These are phyloP conservation scores for Argopecten irradians DNA, from an alignment of 1,140 invertebrate genomes.

Conservation along the genomic window DNA sequence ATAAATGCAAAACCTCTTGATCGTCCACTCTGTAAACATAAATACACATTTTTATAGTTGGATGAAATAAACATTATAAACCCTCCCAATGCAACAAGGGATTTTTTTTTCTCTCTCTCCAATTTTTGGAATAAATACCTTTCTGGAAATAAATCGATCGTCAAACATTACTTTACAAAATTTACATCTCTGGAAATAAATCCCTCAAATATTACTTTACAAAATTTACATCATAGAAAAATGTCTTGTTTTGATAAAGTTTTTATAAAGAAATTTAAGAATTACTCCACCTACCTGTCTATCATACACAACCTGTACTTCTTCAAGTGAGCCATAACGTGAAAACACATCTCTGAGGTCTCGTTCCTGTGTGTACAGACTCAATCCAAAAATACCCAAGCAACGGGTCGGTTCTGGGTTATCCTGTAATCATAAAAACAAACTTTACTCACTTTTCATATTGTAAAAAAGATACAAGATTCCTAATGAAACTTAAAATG, in stretches of 20 bases:
- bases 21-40: constrained; percentile 85
- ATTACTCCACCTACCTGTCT: constrained; percentile 85
- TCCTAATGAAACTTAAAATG: background rate
- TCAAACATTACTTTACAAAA: too few relatives aligned
- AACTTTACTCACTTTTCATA: background rate
- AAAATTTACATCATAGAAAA: too few relatives aligned
- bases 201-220: too few relatives aligned
- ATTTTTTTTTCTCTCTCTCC: too few relatives aligned
- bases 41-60: background rate
- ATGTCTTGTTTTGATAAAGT: too few relatives aligned
- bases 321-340: constrained; percentile 93
- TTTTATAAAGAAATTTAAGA: background rate
- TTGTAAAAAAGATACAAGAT: background rate
- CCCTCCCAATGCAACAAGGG: too few relatives aligned
- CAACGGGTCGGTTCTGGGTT: constrained; percentile 92
- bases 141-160: too few relatives aligned
- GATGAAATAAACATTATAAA: too few relatives aligned
- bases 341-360: constrained; percentile 95
- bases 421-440: constrained; percentile 79
- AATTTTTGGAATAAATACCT: too few relatives aligned
- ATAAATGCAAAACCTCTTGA: constrained; percentile 98
- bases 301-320: constrained; percentile 97
- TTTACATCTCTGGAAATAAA: too few relatives aligned
- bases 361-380: constrained; percentile 93
- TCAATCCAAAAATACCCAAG: constrained; percentile 95